These are phyloP conservation scores for Archilochus colubris DNA, from an alignment of 2,113 vertebrate genomes.

Conservation along the genomic window DNA sequence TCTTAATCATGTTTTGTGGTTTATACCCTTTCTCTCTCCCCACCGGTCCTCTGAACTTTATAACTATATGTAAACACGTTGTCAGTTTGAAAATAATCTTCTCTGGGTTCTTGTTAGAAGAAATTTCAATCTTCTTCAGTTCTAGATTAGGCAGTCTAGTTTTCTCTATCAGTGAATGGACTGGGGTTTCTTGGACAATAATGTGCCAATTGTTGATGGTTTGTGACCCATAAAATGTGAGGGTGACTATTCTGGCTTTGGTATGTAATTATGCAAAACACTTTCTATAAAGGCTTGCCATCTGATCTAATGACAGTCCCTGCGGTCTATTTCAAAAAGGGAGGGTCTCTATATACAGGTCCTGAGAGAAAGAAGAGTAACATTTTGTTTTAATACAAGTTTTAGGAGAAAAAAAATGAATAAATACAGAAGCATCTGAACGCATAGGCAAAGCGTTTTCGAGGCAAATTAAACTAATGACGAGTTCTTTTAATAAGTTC, in stretches of 20 bases:
- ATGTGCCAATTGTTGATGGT: slow-evolving; percentile 99
- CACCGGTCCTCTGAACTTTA: slow-evolving; percentile 85
- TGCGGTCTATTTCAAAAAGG: slow-evolving; percentile 91
- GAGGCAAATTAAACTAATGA: slow-evolving; percentile 60
- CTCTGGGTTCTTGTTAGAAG: slow-evolving; percentile 86
- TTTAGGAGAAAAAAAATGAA: slow-evolving; percentile 67
- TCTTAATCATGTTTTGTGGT: slow-evolving; percentile 76
- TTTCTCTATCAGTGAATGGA: slow-evolving; percentile 87
- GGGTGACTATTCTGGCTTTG: slow-evolving; percentile 99
- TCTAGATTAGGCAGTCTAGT: slow-evolving; percentile 88
- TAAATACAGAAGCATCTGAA: slow-evolving; percentile 72
- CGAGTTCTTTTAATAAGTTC: slow-evolving; percentile 60
- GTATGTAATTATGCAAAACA: slow-evolving; percentile 99
- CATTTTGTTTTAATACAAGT: slow-evolving; percentile 86
- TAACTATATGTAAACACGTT: slow-evolving; percentile 92
- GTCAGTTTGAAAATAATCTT: slow-evolving; percentile 90
- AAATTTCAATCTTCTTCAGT: slow-evolving; percentile 88
- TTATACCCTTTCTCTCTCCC: slow-evolving; percentile 68
- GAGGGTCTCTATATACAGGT: slow-evolving; percentile 82
- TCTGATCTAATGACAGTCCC: slow-evolving; percentile 99
- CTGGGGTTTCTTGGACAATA: slow-evolving; percentile 97
- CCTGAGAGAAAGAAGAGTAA: slow-evolving; percentile 79
- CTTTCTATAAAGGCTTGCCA: slow-evolving; percentile 99
- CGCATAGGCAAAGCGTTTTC: slow-evolving; percentile 55
- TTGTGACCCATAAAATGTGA: slow-evolving; percentile 99